phyloP scores from a whole-genome alignment of 1,140 invertebrate genomes.

The Drosophila tropicalis region DNA sequence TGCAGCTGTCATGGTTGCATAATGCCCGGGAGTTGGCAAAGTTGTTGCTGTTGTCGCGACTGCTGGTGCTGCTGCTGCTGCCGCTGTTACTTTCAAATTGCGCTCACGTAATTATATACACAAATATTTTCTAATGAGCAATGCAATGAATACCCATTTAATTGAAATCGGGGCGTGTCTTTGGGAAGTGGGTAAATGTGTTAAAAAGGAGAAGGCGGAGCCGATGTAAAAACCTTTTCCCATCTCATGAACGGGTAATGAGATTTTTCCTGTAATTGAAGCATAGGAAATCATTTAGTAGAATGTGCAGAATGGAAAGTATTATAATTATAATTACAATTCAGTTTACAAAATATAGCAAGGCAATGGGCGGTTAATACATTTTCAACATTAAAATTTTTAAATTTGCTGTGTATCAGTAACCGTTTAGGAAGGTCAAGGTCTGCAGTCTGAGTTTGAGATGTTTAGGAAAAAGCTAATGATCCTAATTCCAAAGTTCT shows the following conservation, averaged over 20 bases:
- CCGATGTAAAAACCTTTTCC: conserved; percentile 37
- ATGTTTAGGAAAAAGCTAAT: too few relatives aligned
- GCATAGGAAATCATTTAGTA: conserved; percentile 38
- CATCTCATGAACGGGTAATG: conserved; percentile 48
- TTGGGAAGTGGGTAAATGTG: not conserved
- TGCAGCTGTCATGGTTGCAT: conserved; percentile 38
- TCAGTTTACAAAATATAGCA: too few relatives aligned
- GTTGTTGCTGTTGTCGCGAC: conserved; percentile 10
- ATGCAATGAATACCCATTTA: conserved; percentile 71
- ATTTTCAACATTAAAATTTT: too few relatives aligned
- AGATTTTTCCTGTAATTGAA: conserved; percentile 31
- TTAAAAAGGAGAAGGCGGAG: conserved; percentile 1
- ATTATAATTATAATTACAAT: not conserved
- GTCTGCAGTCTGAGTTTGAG: too few relatives aligned
- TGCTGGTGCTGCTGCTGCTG: not conserved
- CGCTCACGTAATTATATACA: conserved; percentile 69
- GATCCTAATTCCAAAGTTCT: not conserved
- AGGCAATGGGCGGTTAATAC: too few relatives aligned
- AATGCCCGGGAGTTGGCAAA: conserved; percentile 31
- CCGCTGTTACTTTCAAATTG: conserved; percentile 35
- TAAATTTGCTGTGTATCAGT: too few relatives aligned
- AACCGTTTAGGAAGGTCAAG: too few relatives aligned
- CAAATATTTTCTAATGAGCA: conserved; percentile 77
- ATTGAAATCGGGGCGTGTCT: conserved; percentile 47
- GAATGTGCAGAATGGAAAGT: not conserved